A percentile compares a stretch with the other conserved stretches of the same genome.
Conservation (phyloP, 2,888 invertebrate genomes). For the Eristalinus aeneus region DNA sequence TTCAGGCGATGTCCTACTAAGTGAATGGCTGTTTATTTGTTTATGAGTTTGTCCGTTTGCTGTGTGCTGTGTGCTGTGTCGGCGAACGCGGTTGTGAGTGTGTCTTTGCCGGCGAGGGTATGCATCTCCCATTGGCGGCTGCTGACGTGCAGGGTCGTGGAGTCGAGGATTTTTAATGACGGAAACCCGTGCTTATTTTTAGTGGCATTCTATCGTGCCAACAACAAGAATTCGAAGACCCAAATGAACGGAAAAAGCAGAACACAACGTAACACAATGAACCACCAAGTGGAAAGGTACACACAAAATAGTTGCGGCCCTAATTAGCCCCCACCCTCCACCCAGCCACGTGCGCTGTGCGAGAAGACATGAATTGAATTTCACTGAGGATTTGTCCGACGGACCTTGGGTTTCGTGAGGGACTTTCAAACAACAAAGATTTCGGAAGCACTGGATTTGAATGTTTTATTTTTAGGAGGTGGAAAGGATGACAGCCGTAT, state of each 20-base stretch:
- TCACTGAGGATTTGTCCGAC: constrained; percentile 8
- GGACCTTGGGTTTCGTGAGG: constrained; percentile 4
- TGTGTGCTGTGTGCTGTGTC: constrained; percentile 12
- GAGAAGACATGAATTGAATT: constrained; percentile 38
- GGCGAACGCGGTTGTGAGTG: constrained; percentile 16
- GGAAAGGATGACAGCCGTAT: background rate
- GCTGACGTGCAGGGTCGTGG: background rate
- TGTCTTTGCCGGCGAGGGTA: background rate
- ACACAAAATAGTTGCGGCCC: constrained; percentile 39
- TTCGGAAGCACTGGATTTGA: background rate
- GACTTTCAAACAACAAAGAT: background rate
- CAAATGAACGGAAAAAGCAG: constrained; percentile 42
- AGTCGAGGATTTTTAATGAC: constrained; percentile 63
- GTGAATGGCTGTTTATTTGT: constrained; percentile 70
- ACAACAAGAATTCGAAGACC: constrained; percentile 33
- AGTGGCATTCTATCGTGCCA: constrained; percentile 39
- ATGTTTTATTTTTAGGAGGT: background rate
- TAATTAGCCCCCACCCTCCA: constrained; percentile 51
- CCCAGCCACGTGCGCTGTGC: constrained; percentile 19
- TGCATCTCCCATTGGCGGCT: background rate
- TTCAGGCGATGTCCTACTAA: constrained; percentile 69
- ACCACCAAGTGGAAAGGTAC: constrained; percentile 17
- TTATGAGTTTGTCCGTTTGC: constrained; percentile 56
- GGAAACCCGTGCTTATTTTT: constrained; percentile 62
- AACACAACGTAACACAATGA: constrained; percentile 56